Evolutionary conservation across 2,888 invertebrate species (phyloP).

Genomic region (Drosophila diplacantha): DNA sequence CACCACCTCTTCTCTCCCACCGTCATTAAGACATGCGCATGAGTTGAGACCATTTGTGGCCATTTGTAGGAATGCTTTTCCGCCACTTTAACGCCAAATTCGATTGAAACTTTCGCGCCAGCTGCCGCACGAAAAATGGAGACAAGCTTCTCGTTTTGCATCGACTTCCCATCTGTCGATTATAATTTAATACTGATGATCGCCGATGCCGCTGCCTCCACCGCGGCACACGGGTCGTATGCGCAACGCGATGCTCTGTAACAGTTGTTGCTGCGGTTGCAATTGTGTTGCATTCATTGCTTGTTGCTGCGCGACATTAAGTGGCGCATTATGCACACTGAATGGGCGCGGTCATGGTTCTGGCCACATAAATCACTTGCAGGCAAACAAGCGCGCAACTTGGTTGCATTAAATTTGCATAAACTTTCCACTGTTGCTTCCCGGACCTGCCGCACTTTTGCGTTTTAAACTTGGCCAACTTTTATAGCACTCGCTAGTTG

Average conservation of each 20-base stretch:
- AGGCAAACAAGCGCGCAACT: constrained; percentile 62
- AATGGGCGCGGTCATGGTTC: constrained; percentile 49
- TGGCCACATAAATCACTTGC: constrained; percentile 63
- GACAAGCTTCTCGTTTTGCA: constrained; percentile 10
- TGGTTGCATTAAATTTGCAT: constrained; percentile 68
- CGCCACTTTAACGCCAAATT: constrained; percentile 41
- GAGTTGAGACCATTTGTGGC: constrained; percentile 39
- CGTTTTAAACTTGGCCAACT: constrained; percentile 50
- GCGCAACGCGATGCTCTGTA: constrained; percentile 23
- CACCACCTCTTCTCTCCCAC: background rate
- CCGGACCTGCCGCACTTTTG: constrained; percentile 13
- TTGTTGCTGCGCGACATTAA: constrained; percentile 42
- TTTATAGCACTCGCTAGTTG: constrained; percentile 49
- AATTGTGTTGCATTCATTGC: constrained; percentile 38
- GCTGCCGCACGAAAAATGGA: constrained; percentile 11
- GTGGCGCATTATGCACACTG: constrained; percentile 54
- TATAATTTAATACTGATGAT: constrained; percentile 36
- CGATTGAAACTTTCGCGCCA: constrained; percentile 40
- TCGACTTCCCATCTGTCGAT: constrained; percentile 23
- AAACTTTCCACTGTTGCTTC: constrained; percentile 51
- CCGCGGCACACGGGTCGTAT: constrained; percentile 23
- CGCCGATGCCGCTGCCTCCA: background rate
- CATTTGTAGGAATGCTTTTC: constrained; percentile 49
- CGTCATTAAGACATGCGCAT: constrained; percentile 29
- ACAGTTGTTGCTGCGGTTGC: constrained; percentile 13